Evolutionary conservation across 2,797 vertebrate genomes (phyloP).

Genomic region (Anisognathus igniventris): DNA sequence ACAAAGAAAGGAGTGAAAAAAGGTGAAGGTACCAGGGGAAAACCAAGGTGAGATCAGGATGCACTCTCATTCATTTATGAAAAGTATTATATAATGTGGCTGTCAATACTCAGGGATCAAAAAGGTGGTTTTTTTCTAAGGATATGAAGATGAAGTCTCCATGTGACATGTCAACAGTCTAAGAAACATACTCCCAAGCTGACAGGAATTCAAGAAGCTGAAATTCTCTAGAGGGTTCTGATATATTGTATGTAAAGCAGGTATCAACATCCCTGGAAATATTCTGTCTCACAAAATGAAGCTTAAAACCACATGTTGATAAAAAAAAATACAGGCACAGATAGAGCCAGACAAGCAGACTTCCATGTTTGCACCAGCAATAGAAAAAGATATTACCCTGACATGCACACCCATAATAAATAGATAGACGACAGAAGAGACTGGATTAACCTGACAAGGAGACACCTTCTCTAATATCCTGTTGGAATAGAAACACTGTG

Average conservation of each 20-base stretch:
- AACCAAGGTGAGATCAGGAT: background rate
- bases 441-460: background rate
- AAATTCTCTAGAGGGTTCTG: background rate
- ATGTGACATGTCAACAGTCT: background rate
- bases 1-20: background rate
- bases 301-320: background rate
- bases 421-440: background rate
- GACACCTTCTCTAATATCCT: background rate
- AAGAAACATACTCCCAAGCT: background rate
- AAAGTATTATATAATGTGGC: background rate
- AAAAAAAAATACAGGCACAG: background rate
- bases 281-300: background rate
- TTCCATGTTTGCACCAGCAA: background rate
- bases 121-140: background rate
- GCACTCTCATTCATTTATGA: background rate
- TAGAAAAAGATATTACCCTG: background rate
- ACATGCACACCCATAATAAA: background rate
- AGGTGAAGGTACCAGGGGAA: background rate
- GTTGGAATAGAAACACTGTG: background rate
- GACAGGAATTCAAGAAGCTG: background rate
- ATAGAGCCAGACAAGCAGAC: background rate
- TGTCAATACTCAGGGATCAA: background rate
- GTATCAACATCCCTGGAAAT: background rate
- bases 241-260: background rate
- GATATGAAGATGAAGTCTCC: background rate